Evolutionary conservation across 2,888 invertebrate species (phyloP).

Genomic region (Azorinus chamasolen): DNA sequence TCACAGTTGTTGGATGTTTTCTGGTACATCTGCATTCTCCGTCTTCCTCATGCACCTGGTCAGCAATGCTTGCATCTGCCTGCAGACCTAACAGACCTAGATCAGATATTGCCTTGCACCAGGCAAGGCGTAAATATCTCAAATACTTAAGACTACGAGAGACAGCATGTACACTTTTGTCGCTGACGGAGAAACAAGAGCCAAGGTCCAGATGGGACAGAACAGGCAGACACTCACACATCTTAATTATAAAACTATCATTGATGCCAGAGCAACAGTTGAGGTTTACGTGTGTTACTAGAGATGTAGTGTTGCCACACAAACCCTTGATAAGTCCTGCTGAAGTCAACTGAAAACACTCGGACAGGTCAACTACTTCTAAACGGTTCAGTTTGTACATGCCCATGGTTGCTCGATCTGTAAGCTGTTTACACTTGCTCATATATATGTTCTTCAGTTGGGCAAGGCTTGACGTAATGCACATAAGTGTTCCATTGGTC

Average conservation of each 20-base stretch:
- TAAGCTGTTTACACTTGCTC: constrained; percentile 90
- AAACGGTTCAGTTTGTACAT: constrained; percentile 88
- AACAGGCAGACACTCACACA: constrained; percentile 89
- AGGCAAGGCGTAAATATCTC: constrained; percentile 89
- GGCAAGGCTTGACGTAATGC: constrained; percentile 89
- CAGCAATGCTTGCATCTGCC: constrained; percentile 38
- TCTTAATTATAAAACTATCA: constrained; percentile 89
- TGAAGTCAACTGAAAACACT: constrained; percentile 90
- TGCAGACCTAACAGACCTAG: constrained; percentile 89
- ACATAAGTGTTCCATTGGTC: constrained; percentile 89
- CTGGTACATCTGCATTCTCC: constrained; percentile 75
- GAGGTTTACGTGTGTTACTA: constrained; percentile 79
- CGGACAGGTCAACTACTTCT: constrained; percentile 90
- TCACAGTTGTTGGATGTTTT: constrained; percentile 66
- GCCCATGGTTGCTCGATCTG: constrained; percentile 89
- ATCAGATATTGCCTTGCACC: constrained; percentile 91
- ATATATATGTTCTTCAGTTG: constrained; percentile 89
- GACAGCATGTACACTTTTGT: constrained; percentile 90
- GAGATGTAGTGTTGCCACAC: constrained; percentile 78
- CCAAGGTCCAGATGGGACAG: constrained; percentile 90
- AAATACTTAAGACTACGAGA: constrained; percentile 89
- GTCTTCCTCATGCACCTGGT: constrained; percentile 62
- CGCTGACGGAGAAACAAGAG: constrained; percentile 91
- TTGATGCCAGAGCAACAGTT: constrained; percentile 87
- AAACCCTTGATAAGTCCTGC: constrained; percentile 89